Evolutionary conservation across 2,113 vertebrate species (phyloP).

Genomic region (Limnothrissa miodon): DNA sequence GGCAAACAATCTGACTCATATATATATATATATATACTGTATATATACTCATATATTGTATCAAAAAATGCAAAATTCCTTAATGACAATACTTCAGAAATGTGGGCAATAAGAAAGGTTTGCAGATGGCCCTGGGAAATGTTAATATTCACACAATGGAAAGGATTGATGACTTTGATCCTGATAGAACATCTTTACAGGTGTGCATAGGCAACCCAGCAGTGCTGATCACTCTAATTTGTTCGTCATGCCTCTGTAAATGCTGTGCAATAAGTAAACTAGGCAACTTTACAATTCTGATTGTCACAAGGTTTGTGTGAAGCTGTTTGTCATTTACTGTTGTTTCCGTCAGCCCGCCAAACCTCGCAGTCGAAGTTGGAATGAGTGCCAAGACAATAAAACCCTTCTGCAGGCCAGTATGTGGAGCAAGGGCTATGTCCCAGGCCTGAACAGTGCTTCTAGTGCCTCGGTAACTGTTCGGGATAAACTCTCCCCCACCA

Average conservation of each 20-base stretch:
- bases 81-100: constrained; percentile 73
- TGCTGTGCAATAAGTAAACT: neutral
- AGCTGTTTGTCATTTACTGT: neutral
- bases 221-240: neutral
- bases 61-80: constrained; percentile 56
- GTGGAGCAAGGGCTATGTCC: constrained; percentile 75
- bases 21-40: no score
- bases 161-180: constrained; percentile 83
- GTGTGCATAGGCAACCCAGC: constrained; percentile 34
- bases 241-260: neutral
- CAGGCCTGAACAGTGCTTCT: constrained; percentile 4
- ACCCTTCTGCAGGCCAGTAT: constrained; percentile 63
- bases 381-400: constrained; percentile 43
- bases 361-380: constrained; percentile 76
- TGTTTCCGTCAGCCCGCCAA: constrained; percentile 59
- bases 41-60: no score
- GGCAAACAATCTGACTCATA: constrained; percentile 62
- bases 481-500: constrained; percentile 66
- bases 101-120: constrained; percentile 78
- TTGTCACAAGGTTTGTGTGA: neutral
- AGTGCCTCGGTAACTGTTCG: neutral
- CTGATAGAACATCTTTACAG: constrained; percentile 69
- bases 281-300: neutral
- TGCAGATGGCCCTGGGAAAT: constrained; percentile 93
- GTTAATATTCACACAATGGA: constrained; percentile 83